Conservation (phyloP, 30 jellyfish, hydroid and myxozoan species). For the Aurelia sp. region DNA sequence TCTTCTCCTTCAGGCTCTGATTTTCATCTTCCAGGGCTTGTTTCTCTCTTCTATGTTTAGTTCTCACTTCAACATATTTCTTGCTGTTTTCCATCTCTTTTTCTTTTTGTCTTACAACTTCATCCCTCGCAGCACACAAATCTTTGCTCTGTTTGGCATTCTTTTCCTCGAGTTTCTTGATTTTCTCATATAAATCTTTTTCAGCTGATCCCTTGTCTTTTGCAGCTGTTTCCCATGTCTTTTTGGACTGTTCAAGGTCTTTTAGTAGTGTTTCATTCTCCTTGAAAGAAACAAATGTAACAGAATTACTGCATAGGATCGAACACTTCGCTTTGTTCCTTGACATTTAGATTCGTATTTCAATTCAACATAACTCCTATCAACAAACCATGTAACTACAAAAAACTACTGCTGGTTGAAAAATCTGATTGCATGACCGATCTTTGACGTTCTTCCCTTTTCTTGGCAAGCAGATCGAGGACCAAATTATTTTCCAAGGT, state of each 20-base stretch:
- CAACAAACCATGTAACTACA: no score
- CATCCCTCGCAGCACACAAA: slow-evolving; percentile 14
- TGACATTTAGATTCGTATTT: no score
- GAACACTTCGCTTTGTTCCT: no score
- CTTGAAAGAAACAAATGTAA: not conserved
- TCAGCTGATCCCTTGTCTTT: slow-evolving; percentile 19
- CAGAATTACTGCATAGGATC: not conserved
- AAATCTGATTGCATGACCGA: no score
- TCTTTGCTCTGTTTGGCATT: slow-evolving; percentile 1
- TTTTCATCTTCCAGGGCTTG: slow-evolving; percentile 19
- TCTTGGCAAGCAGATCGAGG: no score
- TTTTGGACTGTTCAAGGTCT: slow-evolving; percentile 2
- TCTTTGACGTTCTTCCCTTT: no score
- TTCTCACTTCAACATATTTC: slow-evolving; percentile 11
- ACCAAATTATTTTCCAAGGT: no score
- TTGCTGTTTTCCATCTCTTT: slow-evolving; percentile 10
- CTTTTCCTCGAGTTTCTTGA: slow-evolving; percentile 35
- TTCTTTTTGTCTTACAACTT: not conserved
- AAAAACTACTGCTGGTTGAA: no score
- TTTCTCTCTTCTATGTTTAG: not conserved
- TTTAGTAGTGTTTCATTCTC: slow-evolving; percentile 1
- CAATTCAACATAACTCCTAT: no score
- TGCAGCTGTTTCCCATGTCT: not conserved
- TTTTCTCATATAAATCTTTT: not conserved
- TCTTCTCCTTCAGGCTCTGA: slow-evolving; percentile 14